Conservation (phyloP, 2,888 invertebrate species). For the Metacarcinus magister region DNA sequence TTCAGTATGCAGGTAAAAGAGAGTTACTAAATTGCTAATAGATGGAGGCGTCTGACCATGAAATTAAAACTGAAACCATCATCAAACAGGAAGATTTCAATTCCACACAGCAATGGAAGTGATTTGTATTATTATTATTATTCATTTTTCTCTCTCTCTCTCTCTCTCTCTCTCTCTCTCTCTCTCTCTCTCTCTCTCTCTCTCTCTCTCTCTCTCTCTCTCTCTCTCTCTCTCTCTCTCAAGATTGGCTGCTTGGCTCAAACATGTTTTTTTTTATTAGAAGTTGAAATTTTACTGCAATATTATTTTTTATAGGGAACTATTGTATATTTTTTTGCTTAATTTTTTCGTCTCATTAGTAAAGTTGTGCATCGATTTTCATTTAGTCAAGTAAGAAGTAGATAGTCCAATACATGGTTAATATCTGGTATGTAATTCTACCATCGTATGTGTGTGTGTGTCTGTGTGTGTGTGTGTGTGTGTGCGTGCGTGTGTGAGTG, state of each 20-base stretch:
- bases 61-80: slow-evolving; percentile 69
- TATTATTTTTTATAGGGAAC: too few species aligned
- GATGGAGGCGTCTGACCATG: slow-evolving; percentile 54
- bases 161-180: slow-evolving; percentile 63
- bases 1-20: not conserved
- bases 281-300: too few species aligned
- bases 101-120: slow-evolving; percentile 66
- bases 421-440: not conserved
- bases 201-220: slow-evolving; percentile 72
- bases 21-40: slow-evolving; percentile 67
- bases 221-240: slow-evolving; percentile 66
- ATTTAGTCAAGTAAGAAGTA: not conserved
- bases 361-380: not conserved
- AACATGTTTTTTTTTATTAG: too few species aligned
- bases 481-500: not conserved
- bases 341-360: not conserved
- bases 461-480: slow-evolving; percentile 36
- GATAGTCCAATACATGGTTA: not conserved
- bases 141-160: slow-evolving; percentile 47
- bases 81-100: slow-evolving; percentile 68
- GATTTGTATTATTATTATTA: slow-evolving; percentile 56
- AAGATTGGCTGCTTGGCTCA: too few species aligned
- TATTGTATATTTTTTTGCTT: not conserved
- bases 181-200: slow-evolving; percentile 12
- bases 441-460: not conserved